Conservation (phyloP, 2,888 invertebrate genomes). For the Urechis unicinctus region DNA sequence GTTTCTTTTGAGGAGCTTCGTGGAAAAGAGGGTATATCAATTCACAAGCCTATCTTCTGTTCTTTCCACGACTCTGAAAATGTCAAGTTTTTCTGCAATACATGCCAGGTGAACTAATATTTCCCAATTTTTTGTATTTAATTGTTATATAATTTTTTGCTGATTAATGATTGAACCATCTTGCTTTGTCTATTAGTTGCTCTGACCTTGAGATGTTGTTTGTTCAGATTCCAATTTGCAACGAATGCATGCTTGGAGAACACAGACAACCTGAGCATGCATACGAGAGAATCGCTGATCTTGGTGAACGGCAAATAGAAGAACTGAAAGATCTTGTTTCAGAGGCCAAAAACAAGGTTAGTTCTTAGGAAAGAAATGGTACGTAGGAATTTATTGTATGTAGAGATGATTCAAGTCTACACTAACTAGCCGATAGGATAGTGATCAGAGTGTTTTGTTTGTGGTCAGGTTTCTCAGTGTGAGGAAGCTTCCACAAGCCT, state of each 20-base stretch:
- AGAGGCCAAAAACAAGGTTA: conserved; percentile 71
- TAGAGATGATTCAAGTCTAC: no score
- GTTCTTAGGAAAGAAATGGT: no score
- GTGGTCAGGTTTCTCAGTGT: conserved; percentile 69
- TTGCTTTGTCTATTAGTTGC: background rate
- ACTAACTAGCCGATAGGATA: no score
- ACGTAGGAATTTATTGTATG: no score
- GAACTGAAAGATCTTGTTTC: conserved; percentile 69
- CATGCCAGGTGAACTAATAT: conserved; percentile 68
- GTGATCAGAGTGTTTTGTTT: no score
- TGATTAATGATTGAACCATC: no score
- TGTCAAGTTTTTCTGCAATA: conserved; percentile 80
- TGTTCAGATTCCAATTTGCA: conserved; percentile 70
- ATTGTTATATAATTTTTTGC: no score
- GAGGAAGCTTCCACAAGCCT: conserved; percentile 69
- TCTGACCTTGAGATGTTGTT: background rate
- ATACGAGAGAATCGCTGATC: conserved; percentile 63
- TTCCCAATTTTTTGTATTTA: no score
- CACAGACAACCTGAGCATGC: conserved; percentile 78
- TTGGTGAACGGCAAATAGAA: conserved; percentile 70
- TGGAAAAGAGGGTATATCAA: conserved; percentile 68
- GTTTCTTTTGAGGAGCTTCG: conserved; percentile 71
- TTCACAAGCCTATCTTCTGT: conserved; percentile 85
- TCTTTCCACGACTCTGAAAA: conserved; percentile 73
- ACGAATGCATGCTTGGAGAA: conserved; percentile 75